These are phyloP conservation scores for Morinoia aosen DNA, from an alignment of 2,888 invertebrate species.

Conservation along the genomic window DNA sequence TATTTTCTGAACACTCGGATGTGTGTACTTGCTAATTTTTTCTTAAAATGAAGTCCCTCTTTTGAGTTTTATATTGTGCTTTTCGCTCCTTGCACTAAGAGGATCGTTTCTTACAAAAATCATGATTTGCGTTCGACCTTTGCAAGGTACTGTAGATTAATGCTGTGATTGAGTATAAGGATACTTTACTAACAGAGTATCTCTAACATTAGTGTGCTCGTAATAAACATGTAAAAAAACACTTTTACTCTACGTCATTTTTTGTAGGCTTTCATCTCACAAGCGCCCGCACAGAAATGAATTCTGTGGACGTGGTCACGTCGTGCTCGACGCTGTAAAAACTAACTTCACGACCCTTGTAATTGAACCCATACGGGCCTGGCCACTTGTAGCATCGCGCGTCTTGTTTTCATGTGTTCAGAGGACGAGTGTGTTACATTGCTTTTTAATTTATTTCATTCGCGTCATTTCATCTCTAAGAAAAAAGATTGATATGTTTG, in stretches of 20 bases:
- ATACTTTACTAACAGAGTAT: background rate
- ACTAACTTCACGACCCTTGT: background rate
- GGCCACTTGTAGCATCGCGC: background rate
- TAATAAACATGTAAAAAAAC: background rate
- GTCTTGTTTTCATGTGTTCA: background rate
- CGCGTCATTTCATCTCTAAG: background rate
- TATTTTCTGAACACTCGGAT: no score
- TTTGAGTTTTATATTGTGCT: no score
- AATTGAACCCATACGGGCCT: background rate
- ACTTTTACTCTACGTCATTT: no score
- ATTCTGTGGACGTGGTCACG: background rate
- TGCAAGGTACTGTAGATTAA: background rate
- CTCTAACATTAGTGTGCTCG: background rate
- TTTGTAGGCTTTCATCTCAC: background rate
- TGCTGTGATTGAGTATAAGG: background rate
- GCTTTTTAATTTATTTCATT: background rate
- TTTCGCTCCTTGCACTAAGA: no score
- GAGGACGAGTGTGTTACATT: background rate
- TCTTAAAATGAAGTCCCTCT: no score
- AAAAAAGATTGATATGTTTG: background rate
- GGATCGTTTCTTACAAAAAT: no score
- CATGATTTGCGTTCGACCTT: no score
- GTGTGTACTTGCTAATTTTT: no score
- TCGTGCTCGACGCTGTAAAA: background rate
- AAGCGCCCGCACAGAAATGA: background rate